Evolutionary conservation across 2,888 invertebrate genomes (phyloP), one percentile per base, ranked within the genome.

Genomic region (Alentia gelatinosa): DNA sequence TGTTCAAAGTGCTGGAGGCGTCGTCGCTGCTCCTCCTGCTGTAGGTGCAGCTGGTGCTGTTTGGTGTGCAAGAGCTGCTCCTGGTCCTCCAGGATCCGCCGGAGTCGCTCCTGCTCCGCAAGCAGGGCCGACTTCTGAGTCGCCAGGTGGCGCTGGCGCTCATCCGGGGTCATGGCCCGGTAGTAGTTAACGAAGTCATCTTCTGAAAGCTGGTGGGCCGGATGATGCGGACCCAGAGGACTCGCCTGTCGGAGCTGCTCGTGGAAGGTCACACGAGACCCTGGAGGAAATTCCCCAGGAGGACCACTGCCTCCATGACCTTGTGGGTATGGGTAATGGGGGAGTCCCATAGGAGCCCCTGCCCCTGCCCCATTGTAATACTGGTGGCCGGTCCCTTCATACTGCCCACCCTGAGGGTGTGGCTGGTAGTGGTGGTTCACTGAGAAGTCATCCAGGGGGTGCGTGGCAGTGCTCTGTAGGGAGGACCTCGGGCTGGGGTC

Each of bases 111-210:
- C 37, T 89, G 89, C 33, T 89, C 89, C 3, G 56, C 63, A 23
- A 89, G 63, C n/a, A 89, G 39, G 0, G 89, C 89, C 39, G 56
- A 35, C 89, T 89, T 89, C 89, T 89, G 89, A 0, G 89, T 39
- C 56, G 19, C n/a, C 47, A 89, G 63, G 37, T 89, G 89, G 15
- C 63, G 89, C 37, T 89, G 33, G 0, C 89, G 89, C 50, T 89
- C 89, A 9, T 42, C 35, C 56, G 63, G 37, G 23, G 89, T 37
- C 89, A 89, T 56, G 0, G 56, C 23, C 68, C 39, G 56, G 39
- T 89, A 89, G 39, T 89, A 63, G n/a, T 30, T 39, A 33, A 89
- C 68, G 35, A 89, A 89, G 63, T 86, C 86, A 3, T 86, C 42
- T 9, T 50, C 86, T 23, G 86, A 42, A 5, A 50, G 47, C 50